Conservation (phyloP, 2,113 vertebrate species). For the Eulemur macaco region DNA sequence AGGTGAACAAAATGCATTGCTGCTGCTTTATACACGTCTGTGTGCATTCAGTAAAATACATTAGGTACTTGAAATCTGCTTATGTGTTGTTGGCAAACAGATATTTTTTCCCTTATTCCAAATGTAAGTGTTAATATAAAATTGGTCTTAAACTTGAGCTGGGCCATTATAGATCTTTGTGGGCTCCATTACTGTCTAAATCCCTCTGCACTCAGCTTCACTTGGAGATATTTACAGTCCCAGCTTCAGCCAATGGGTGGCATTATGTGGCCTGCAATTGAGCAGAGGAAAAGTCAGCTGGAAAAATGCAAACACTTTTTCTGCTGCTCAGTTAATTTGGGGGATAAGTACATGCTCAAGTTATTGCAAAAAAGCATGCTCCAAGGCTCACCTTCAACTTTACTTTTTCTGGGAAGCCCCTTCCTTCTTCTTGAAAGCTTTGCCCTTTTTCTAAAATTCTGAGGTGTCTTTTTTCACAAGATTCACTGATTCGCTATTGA, state of each 20-base stretch:
- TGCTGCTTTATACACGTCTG: background rate
- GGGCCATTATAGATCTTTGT: background rate
- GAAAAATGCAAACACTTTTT: background rate
- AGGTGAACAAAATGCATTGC: background rate
- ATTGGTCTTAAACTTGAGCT: background rate
- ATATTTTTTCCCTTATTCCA: background rate
- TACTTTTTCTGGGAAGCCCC: background rate
- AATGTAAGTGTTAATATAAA: background rate
- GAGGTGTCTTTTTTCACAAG: background rate
- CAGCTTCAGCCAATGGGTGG: slow-evolving; percentile 34
- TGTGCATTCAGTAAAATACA: background rate
- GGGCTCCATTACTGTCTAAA: background rate
- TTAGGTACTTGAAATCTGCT: background rate
- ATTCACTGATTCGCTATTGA: background rate
- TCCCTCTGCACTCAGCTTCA: background rate
- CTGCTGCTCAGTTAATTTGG: background rate
- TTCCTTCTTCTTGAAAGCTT: background rate
- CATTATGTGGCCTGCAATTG: background rate
- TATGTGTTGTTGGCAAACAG: background rate
- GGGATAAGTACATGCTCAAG: background rate
- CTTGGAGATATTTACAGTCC: background rate
- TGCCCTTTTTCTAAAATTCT: background rate
- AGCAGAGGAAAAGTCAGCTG: background rate
- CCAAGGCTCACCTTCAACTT: background rate
- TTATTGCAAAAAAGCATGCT: background rate